Evolutionary conservation across 2,888 invertebrate genomes (phyloP).

Genomic region (Agrochola lota): DNA sequence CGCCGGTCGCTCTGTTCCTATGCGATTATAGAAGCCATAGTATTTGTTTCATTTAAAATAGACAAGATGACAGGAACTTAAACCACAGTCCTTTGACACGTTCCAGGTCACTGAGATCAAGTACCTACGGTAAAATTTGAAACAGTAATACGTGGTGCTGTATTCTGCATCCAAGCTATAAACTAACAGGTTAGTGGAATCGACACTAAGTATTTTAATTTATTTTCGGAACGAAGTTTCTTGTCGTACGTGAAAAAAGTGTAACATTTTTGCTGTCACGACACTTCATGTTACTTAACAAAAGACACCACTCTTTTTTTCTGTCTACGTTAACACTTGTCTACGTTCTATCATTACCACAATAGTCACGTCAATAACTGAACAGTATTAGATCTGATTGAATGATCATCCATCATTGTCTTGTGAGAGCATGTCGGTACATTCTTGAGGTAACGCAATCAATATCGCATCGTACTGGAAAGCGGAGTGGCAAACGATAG

Average conservation of each 20-base stretch:
- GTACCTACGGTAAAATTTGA: too few species aligned
- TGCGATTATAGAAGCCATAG: not conserved
- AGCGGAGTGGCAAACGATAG: slow-evolving; percentile 1
- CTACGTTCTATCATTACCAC: not conserved
- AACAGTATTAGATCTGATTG: slow-evolving; percentile 33
- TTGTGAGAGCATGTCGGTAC: slow-evolving; percentile 18
- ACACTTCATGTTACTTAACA: too few species aligned
- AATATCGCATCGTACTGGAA: slow-evolving; percentile 17
- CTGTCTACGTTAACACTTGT: too few species aligned
- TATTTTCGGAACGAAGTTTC: too few species aligned
- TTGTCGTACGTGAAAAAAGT: too few species aligned
- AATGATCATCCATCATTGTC: slow-evolving; percentile 38
- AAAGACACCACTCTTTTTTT: not conserved
- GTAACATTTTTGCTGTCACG: too few species aligned
- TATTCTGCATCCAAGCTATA: not conserved
- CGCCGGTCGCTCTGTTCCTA: slow-evolving; percentile 5
- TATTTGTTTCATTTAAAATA: not conserved
- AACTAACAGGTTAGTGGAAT: not conserved
- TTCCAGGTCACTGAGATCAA: not conserved
- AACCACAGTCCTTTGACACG: not conserved
- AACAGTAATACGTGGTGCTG: not conserved
- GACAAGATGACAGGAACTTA: not conserved
- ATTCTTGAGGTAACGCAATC: slow-evolving; percentile 32
- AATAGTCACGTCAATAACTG: slow-evolving; percentile 13
- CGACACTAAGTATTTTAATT: not conserved